A percentile compares a stretch with the other conserved stretches of the same genome.
Evolutionary conservation across 2,888 invertebrate species (phyloP).

Genomic region (Graphium colonna): DNA sequence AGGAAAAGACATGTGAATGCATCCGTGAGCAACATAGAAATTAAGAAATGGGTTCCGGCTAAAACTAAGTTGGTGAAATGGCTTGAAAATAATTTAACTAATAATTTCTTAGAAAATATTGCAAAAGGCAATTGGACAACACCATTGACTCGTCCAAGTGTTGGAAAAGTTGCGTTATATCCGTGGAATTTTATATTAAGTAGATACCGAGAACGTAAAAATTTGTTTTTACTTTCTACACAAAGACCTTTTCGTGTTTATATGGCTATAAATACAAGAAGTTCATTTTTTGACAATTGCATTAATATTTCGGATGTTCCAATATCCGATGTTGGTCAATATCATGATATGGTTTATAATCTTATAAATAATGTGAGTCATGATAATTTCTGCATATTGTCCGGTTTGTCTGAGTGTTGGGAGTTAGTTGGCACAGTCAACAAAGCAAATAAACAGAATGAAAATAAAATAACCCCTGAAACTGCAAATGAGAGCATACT

Average conservation of each 20-base stretch:
- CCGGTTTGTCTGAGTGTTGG: slow-evolving; percentile 63
- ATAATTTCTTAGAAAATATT: slow-evolving; percentile 31
- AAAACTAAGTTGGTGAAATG: slow-evolving; percentile 50
- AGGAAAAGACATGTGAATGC: slow-evolving; percentile 7
- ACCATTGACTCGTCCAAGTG: slow-evolving; percentile 48
- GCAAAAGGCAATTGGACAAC: slow-evolving; percentile 42
- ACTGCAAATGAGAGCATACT: not conserved
- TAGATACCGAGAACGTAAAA: slow-evolving; percentile 57
- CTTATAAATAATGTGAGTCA: slow-evolving; percentile 54
- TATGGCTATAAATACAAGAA: slow-evolving; percentile 51
- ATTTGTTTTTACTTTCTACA: slow-evolving; percentile 56
- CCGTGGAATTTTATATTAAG: slow-evolving; percentile 61
- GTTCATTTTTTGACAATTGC: slow-evolving; percentile 51
- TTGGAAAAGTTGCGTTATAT: slow-evolving; percentile 51
- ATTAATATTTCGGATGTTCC: slow-evolving; percentile 58
- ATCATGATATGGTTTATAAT: slow-evolving; percentile 60
- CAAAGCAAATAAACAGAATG: slow-evolving; percentile 34
- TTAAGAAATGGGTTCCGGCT: too few relatives aligned
- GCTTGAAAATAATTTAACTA: slow-evolving; percentile 50
- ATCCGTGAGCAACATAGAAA: too few relatives aligned
- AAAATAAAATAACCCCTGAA: not conserved
- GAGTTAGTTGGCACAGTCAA: slow-evolving; percentile 62
- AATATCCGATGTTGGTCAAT: slow-evolving; percentile 53
- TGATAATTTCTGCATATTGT: slow-evolving; percentile 63
- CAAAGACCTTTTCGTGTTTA: slow-evolving; percentile 56